Conservation (phyloP, 1,140 invertebrate genomes). For the Drosophila suzukii region DNA sequence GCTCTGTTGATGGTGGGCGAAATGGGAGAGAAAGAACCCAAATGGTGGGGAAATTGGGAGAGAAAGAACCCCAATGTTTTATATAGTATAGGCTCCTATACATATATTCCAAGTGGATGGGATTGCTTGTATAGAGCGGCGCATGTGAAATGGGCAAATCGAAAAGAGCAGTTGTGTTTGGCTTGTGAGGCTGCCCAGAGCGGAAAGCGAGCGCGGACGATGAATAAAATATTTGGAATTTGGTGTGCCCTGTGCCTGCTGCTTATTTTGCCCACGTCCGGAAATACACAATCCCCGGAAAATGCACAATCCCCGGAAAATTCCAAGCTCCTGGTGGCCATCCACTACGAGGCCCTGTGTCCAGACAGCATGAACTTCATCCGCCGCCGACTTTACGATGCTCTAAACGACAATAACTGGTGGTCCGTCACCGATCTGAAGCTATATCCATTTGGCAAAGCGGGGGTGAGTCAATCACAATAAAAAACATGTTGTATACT, state of each 20-base stretch:
- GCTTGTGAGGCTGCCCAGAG: slow-evolving; percentile 52
- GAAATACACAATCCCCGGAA: slow-evolving; percentile 6
- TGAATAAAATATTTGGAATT: slow-evolving; percentile 32
- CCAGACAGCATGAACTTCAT: slow-evolving; percentile 78
- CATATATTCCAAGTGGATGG: not conserved
- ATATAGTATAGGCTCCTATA: slow-evolving; percentile 6
- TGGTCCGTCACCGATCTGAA: slow-evolving; percentile 63
- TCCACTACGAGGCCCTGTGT: slow-evolving; percentile 80
- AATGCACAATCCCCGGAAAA: slow-evolving; percentile 14
- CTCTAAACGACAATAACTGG: slow-evolving; percentile 57
- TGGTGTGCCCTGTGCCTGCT: slow-evolving; percentile 17
- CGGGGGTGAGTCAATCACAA: slow-evolving; percentile 51
- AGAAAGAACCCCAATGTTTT: slow-evolving; percentile 4
- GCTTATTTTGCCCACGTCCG: slow-evolving; percentile 9
- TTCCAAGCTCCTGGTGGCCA: slow-evolving; percentile 43
- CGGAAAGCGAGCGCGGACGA: slow-evolving; percentile 20
- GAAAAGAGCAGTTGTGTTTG: slow-evolving; percentile 59
- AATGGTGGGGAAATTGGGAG: slow-evolving; percentile 6
- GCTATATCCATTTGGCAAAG: slow-evolving; percentile 81
- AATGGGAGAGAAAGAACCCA: slow-evolving; percentile 12
- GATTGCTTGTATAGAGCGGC: slow-evolving; percentile 20
- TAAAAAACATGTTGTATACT: not conserved
- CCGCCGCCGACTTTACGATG: slow-evolving; percentile 51
- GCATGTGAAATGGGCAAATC: slow-evolving; percentile 13
- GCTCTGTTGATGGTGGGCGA: slow-evolving; percentile 5